These are phyloP conservation scores for Odontocolon sp. DNA, from an alignment of 2,888 invertebrate genomes.

Conservation along the genomic window DNA sequence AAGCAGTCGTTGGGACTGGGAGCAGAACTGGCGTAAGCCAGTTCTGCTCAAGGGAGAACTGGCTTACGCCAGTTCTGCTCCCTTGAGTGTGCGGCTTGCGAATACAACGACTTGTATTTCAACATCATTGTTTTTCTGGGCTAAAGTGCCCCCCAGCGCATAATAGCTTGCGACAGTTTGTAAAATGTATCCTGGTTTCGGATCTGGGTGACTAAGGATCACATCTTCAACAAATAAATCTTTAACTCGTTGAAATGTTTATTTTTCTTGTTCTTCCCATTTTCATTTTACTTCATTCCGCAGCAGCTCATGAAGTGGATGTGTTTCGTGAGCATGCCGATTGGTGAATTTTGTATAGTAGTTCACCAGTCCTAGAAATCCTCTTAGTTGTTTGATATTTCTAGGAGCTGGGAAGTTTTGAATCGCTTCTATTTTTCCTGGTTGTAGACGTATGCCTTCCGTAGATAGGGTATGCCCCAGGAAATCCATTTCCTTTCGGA, in stretches of 20 bases:
- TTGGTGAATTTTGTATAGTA: not conserved
- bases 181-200: not conserved
- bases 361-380: not conserved
- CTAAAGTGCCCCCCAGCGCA: conserved; percentile 43
- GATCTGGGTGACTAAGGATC: not conserved
- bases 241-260: conserved; percentile 39
- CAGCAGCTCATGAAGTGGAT: conserved; percentile 36
- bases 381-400: not conserved
- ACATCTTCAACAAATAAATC: conserved; percentile 13
- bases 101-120: conserved; percentile 57
- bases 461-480: not conserved
- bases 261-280: conserved; percentile 31
- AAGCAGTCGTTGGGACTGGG: too few species aligned
- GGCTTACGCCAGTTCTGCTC: conserved; percentile 60
- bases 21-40: conserved; percentile 61
- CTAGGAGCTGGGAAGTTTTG: not conserved
- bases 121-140: conserved; percentile 16
- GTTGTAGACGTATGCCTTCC: not conserved
- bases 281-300: conserved; percentile 33
- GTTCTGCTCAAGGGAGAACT: too few species aligned
- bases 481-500: not conserved
- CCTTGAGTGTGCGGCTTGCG: conserved; percentile 61
- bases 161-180: conserved; percentile 52
- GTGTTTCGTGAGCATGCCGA: not conserved
- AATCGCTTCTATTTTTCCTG: not conserved